Evolutionary conservation across 2,888 invertebrate genomes (phyloP).

Genomic region (Alloplasta piceator): DNA sequence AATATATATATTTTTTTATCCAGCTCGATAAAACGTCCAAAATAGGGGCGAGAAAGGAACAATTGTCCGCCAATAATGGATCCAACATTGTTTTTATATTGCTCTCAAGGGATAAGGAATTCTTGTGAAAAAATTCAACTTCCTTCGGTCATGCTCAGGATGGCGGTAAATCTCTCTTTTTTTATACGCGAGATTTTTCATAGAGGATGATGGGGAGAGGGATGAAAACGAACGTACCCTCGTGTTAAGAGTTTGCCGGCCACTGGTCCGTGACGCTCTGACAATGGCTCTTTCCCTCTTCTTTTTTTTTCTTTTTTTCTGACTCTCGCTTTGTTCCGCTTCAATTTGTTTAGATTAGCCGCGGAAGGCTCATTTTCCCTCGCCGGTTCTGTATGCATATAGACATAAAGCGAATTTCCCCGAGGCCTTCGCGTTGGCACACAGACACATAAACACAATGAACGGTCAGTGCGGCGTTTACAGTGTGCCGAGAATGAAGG

Average conservation of each 20-base stretch:
- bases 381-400: background rate
- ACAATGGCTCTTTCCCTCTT: conserved; percentile 1
- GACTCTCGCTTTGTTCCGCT: conserved; percentile 40
- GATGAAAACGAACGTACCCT: background rate
- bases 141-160: too few relatives aligned
- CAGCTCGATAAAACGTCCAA: too few relatives aligned
- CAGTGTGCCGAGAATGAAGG: conserved; percentile 31
- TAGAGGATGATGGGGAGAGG: background rate
- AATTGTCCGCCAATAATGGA: too few relatives aligned
- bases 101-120: too few relatives aligned
- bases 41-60: too few relatives aligned
- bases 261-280: background rate
- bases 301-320: too few relatives aligned
- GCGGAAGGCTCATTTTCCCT: conserved; percentile 57
- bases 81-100: too few relatives aligned
- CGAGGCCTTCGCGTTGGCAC: conserved; percentile 8
- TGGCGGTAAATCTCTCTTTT: background rate
- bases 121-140: too few relatives aligned
- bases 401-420: conserved; percentile 4
- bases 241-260: background rate
- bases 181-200: background rate
- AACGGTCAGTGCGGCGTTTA: conserved; percentile 21
- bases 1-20: too few relatives aligned
- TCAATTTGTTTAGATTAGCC: conserved; percentile 75
- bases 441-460: conserved; percentile 14